These are phyloP conservation scores for Elegia similella DNA, from an alignment of 2,888 invertebrate genomes.

Conservation along the genomic window DNA sequence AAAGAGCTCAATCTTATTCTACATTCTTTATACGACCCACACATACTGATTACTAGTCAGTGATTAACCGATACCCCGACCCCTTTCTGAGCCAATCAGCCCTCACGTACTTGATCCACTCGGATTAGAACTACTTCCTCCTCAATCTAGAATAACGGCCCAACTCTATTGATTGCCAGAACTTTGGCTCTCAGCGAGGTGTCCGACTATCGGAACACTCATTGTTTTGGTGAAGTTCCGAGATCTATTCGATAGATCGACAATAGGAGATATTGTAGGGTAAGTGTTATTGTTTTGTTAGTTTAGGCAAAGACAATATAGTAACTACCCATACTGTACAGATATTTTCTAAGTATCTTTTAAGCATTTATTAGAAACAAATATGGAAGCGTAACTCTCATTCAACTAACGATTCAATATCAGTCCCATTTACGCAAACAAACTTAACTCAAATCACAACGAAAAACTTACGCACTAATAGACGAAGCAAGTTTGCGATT, in stretches of 20 bases:
- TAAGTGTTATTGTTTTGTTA: no score
- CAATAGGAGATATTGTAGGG: neutral
- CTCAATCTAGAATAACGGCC: conserved; percentile 44
- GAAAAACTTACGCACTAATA: no score
- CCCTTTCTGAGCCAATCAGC: conserved; percentile 43
- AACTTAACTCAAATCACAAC: no score
- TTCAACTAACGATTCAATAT: no score
- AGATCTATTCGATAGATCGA: conserved; percentile 4
- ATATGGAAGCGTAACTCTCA: no score
- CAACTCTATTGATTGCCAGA: conserved; percentile 43
- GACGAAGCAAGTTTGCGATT: no score
- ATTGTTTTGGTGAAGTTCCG: conserved; percentile 29
- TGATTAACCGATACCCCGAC: conserved; percentile 57
- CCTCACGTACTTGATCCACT: conserved; percentile 51
- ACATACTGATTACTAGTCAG: conserved; percentile 45
- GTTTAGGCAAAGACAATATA: no score
- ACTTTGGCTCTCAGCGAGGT: conserved; percentile 40
- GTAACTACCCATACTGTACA: no score
- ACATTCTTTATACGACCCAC: conserved; percentile 23
- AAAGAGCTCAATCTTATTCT: neutral
- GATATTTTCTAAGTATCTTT: no score
- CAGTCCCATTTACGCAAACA: no score
- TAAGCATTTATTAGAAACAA: no score
- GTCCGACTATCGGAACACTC: conserved; percentile 31
- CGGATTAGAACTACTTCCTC: conserved; percentile 48